Evolutionary conservation across 53 echinoderm and acorn worm genomes (phyloP), one percentile per base, ranked within the genome.

Genomic region (Hippasteria phrygiana): DNA sequence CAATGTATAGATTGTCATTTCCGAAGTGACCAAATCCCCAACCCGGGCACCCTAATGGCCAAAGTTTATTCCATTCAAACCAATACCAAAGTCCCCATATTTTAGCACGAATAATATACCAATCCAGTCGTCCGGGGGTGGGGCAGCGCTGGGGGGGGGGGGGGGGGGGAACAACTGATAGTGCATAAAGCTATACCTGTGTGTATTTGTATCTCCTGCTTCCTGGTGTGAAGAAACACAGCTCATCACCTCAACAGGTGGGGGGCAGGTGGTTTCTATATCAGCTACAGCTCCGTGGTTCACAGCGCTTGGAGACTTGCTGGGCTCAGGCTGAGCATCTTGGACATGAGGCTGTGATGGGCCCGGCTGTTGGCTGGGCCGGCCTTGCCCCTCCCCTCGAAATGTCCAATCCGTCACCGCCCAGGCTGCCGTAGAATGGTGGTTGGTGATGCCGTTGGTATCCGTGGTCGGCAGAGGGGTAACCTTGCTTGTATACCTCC

Each of bases 401-500:
- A 4, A 4, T 65, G 65, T 65, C 65, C 65, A 65, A 14, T 65
- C 65, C 4, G 65, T 65, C 4, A 65, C 1, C 28, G 65, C 65
- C 4, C 65, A 65, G 32, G 65, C 29, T 29, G 65, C 65, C 29
- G 31, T 2, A 11, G 65, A 65, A 65, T 51, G 51, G 51, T 51
- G 51, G 20, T 6, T 51, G 14, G 2, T 51, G 51, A 51, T 2
- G 51, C 26, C 26, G 32, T 24, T 63, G 33, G 33, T 67, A 9
- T 73, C 73, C 35, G 5, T 32, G 5, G 35, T 28, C 7, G 9
- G 43, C 69, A 71, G 48, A 13, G 85, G 85, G 85, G 85, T 36
- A 13, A 85, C 85, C 36, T 69, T 71, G 85, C 85, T 50, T 48
- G 85, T 36, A 71, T 85, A 85, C 85, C 71, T 69, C 50, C 85